Evolutionary conservation across 1,140 invertebrate genomes (phyloP).

Genomic region (Hirudo medicinalis): DNA sequence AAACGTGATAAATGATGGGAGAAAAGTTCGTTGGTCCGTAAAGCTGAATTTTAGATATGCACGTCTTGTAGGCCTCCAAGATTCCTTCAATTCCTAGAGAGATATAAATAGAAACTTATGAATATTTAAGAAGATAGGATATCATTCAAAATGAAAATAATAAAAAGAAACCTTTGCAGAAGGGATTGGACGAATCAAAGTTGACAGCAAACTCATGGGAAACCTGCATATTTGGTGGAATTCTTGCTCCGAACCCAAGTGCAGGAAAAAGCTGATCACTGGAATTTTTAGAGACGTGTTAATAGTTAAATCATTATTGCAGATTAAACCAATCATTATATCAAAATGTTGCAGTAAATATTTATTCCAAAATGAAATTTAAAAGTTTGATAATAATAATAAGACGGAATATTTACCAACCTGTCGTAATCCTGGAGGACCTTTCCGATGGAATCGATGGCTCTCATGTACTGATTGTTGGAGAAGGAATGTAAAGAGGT

Average conservation of each 20-base stretch:
- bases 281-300: not conserved
- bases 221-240: conserved; percentile 31
- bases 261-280: conserved; percentile 41
- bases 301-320: not conserved
- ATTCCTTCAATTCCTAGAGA: conserved; percentile 38
- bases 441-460: conserved; percentile 48
- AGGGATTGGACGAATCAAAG: conserved; percentile 47
- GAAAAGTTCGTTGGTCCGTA: conserved; percentile 56
- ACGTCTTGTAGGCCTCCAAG: conserved; percentile 37
- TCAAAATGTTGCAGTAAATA: no score
- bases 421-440: conserved; percentile 53
- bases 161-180: conserved; percentile 39
- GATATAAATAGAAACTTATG: not conserved
- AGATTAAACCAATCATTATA: no score
- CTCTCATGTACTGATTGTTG: conserved; percentile 50
- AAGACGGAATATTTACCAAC: no score
- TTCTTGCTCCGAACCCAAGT: conserved; percentile 39
- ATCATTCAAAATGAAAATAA: not conserved
- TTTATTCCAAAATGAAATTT: no score
- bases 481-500: conserved; percentile 49
- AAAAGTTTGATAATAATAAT: no score
- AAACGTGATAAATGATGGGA: conserved; percentile 50
- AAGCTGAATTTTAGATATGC: conserved; percentile 46
- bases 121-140: not conserved
- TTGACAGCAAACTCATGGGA: conserved; percentile 43